A percentile compares a stretch with the other conserved stretches of the same genome.
phyloP scores from a whole-genome alignment of 2,113 vertebrate genomes.

The Heteronetta atricapilla region DNA sequence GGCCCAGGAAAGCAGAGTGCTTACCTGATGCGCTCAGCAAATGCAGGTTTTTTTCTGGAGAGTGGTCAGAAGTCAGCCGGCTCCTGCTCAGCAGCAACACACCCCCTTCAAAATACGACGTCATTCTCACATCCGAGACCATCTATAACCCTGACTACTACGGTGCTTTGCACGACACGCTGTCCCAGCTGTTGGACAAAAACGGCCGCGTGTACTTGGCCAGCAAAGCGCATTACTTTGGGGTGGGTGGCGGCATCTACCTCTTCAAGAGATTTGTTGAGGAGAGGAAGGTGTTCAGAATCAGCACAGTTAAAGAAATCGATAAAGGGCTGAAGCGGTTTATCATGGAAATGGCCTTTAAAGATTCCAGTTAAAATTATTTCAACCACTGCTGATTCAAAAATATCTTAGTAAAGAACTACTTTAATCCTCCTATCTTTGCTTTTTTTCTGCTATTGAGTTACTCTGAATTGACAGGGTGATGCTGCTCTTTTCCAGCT shows the following conservation, averaged over 20 bases:
- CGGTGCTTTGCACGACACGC: slow-evolving; percentile 79
- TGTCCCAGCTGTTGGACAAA: slow-evolving; percentile 79
- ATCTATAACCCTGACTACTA: slow-evolving; percentile 92
- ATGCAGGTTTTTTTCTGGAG: slow-evolving; percentile 92
- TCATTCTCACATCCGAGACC: slow-evolving; percentile 94
- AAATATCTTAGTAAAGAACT: not conserved
- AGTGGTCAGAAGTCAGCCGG: slow-evolving; percentile 86
- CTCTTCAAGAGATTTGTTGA: slow-evolving; percentile 88
- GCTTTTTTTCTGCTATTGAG: not conserved
- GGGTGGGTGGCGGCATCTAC: slow-evolving; percentile 89
- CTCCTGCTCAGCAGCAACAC: slow-evolving; percentile 74
- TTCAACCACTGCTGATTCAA: not conserved
- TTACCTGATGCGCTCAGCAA: slow-evolving; percentile 35
- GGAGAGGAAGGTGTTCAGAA: slow-evolving; percentile 80
- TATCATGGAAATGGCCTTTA: slow-evolving; percentile 86
- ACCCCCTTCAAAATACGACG: slow-evolving; percentile 80
- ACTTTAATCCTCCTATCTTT: not conserved
- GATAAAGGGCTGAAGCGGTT: slow-evolving; percentile 88
- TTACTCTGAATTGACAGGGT: not conserved
- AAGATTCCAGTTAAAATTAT: slow-evolving; percentile 47
- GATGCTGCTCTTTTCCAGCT: not conserved
- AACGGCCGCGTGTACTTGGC: slow-evolving; percentile 86
- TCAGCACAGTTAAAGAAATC: slow-evolving; percentile 77
- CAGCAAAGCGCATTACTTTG: slow-evolving; percentile 95
- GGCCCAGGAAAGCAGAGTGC: slow-evolving; percentile 53